Percentiles rank a stretch among this genome's conserved stretches.
Conservation (phyloP, 2,797 vertebrate species). For the Avahi laniger region DNA sequence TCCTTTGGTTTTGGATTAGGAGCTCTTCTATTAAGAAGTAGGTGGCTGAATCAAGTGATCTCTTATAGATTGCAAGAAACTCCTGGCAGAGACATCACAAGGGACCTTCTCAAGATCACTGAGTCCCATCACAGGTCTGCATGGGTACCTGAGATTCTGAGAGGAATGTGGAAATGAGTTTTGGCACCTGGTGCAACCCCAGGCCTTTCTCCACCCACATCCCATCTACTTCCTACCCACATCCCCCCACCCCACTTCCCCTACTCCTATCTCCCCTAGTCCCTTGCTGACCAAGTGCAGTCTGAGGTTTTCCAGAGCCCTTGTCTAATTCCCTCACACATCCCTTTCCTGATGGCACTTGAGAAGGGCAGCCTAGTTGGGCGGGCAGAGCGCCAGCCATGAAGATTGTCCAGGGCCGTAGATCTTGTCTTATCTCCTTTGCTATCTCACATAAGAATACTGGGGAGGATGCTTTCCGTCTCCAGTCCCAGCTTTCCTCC, state of each 20-base stretch:
- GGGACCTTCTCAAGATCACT: background rate
- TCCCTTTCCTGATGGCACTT: background rate
- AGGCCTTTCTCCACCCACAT: background rate
- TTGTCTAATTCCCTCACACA: background rate
- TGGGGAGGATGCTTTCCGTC: background rate
- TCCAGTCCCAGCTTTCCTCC: background rate
- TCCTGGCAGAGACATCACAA: background rate
- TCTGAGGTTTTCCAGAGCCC: background rate
- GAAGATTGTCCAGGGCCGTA: background rate
- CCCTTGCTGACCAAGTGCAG: background rate
- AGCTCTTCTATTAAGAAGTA: background rate
- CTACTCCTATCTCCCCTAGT: background rate
- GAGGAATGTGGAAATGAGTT: background rate
- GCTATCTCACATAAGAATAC: background rate
- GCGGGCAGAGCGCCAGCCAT: background rate
- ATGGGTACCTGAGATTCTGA: background rate
- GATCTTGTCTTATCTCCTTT: background rate
- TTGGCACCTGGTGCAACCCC: background rate
- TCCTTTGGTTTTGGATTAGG: background rate
- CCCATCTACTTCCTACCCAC: background rate
- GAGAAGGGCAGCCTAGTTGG: background rate
- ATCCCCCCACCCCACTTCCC: background rate
- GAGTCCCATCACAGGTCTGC: background rate
- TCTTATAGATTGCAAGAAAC: background rate
- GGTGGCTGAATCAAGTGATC: background rate